phyloP scores from a whole-genome alignment of 1,140 invertebrate genomes.

The Ceratina australensis region DNA sequence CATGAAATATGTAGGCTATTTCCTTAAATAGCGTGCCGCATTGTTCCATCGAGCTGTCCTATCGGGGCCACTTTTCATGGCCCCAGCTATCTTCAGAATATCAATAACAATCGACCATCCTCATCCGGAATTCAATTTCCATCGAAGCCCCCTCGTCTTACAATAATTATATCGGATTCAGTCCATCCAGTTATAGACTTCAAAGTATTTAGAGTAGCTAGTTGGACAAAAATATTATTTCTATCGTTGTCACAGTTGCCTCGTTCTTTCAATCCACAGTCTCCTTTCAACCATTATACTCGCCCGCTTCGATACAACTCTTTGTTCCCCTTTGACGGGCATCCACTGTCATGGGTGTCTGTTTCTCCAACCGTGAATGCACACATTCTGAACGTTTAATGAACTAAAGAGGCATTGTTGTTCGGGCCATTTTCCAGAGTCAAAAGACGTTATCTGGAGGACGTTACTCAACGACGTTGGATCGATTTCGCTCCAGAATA shows the following conservation, averaged over 20 bases:
- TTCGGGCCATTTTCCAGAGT: conserved; percentile 9
- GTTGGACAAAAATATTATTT: not conserved
- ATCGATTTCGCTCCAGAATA: not conserved
- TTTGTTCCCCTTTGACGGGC: conserved; percentile 1
- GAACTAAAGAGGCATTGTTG: conserved; percentile 30
- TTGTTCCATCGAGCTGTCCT: not conserved
- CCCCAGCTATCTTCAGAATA: not conserved
- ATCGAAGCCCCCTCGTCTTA: too few species aligned
- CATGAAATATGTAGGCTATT: conserved; percentile 19
- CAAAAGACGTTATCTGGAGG: conserved; percentile 10
- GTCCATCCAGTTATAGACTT: too few species aligned
- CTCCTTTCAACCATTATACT: conserved; percentile 2
- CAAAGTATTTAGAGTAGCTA: not conserved
- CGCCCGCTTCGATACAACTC: conserved; percentile 12
- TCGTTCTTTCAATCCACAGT: not conserved
- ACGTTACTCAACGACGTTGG: too few species aligned
- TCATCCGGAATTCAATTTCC: too few species aligned
- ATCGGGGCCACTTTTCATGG: not conserved
- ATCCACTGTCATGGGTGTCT: conserved; percentile 4
- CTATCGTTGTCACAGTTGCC: not conserved
- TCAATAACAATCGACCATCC: not conserved
- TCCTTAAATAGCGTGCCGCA: conserved; percentile 9
- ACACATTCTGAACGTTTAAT: conserved; percentile 37
- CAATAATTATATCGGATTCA: too few species aligned
- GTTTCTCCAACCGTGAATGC: conserved; percentile 27